phyloP scores from a whole-genome alignment of 1,140 invertebrate genomes.

The Ephestia elutella region DNA sequence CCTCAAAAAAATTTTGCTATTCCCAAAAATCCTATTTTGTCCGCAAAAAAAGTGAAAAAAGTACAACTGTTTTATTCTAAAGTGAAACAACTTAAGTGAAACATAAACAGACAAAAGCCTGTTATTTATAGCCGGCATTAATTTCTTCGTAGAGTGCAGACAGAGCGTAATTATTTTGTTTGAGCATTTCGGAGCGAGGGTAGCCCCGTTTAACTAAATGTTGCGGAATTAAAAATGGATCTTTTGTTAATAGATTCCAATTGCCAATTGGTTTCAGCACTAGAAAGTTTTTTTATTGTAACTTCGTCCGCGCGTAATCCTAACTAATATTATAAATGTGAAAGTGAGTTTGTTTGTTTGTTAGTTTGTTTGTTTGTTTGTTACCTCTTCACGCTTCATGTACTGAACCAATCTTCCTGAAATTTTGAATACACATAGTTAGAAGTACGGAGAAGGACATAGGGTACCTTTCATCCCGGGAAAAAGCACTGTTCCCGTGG shows the following conservation, averaged over 20 bases:
- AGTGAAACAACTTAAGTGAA: constrained; percentile 28
- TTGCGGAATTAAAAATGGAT: constrained; percentile 5
- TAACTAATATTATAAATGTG: too few species aligned
- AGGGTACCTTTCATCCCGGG: too few species aligned
- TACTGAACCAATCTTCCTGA: too few species aligned
- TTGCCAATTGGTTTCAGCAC: not conserved
- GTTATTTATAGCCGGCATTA: constrained; percentile 43
- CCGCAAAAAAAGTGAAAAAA: not conserved
- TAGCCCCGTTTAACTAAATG: constrained; percentile 5
- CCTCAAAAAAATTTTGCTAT: too few species aligned
- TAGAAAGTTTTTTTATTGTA: not conserved
- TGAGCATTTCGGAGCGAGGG: constrained; percentile 20
- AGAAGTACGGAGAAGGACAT: too few species aligned
- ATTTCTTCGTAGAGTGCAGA: constrained; percentile 37
- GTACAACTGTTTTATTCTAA: constrained; percentile 14
- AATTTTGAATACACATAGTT: too few species aligned
- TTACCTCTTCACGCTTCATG: too few species aligned
- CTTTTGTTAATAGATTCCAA: not conserved
- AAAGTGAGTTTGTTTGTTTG: too few species aligned
- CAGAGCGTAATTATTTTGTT: constrained; percentile 48
- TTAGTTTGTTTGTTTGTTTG: too few species aligned
- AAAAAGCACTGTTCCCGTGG: too few species aligned
- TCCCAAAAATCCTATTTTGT: not conserved
- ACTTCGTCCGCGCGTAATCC: too few species aligned
- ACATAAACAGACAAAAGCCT: constrained; percentile 39